Evolutionary conservation across 2,113 vertebrate genomes (phyloP), one percentile per base, ranked within the genome.

Genomic region (Corythornis madagascariensis): DNA sequence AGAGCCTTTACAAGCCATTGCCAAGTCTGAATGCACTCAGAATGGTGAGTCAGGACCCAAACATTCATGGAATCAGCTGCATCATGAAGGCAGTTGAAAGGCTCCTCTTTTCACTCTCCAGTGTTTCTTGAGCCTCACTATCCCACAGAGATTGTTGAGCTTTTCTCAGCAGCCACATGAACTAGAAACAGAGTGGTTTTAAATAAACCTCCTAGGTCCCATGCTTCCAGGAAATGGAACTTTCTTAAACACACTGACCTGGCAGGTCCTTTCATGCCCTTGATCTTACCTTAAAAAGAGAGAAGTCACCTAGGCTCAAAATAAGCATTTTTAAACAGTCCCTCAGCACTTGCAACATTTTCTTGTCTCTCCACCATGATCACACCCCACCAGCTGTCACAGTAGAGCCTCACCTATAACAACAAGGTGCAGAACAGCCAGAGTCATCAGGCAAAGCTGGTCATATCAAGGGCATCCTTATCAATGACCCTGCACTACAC

Each of bases 311-410:
- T 9, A 53, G 26, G 4, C 59, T 60, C 31, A 11, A 74, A 70
- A 60, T 11, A 6, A 3, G 5, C 5, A 1, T 26, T 75, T 79
- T 64, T 42, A 59, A 38, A 22, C 56, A 14, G 50, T 29, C 20
- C 63, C 55, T 17, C 47, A 14, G 31, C 45, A 22, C 40, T 6
- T 1, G 1, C 76, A 43, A 20, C 3, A 6, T 26, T 59, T 61
- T 33, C 63, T 42, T 5, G 0, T 31, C 50, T 29, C 43, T n/a
- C 43, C 43, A 31, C 50, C 15, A 0, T 0, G 3, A 33, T 18
- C 10, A 40, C 1, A 1, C 19, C 19, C n/a, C 35, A 45, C 12
- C 48, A 29, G 16, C n/a, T 20, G 21, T 26, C 8, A 24, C 1
- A 2, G n/a, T 38, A 47, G 40, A 33, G 22, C 33, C 12, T 53